Percentiles rank a stretch among this genome's conserved stretches.
These are phyloP conservation scores for Macaria liturata DNA, from an alignment of 2,888 invertebrate genomes.

Conservation along the genomic window DNA sequence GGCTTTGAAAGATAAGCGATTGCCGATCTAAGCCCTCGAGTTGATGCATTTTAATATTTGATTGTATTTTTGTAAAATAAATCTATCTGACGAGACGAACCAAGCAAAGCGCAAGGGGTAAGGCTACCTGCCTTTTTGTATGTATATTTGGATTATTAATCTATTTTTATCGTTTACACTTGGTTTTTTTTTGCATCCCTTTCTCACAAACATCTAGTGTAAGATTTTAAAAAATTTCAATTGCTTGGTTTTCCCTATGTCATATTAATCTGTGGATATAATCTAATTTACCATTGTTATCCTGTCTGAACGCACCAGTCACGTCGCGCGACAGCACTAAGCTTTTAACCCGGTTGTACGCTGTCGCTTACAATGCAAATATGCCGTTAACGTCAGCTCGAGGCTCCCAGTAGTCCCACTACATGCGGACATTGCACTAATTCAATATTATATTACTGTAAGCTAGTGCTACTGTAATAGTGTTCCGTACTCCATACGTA, in stretches of 20 bases:
- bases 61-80: too few species aligned
- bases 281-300: constrained; percentile 34
- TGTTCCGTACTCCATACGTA: constrained; percentile 23
- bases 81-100: too few species aligned
- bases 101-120: too few species aligned
- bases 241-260: too few species aligned
- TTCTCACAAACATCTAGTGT: too few species aligned
- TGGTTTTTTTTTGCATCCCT: too few species aligned
- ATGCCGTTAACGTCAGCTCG: constrained; percentile 54
- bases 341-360: constrained; percentile 69
- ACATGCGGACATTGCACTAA: constrained; percentile 46
- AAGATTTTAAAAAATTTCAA: too few species aligned
- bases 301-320: constrained; percentile 34
- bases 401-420: constrained; percentile 41
- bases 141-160: too few species aligned
- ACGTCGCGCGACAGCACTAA: constrained; percentile 55
- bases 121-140: too few species aligned
- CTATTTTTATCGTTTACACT: too few species aligned
- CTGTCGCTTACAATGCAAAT: constrained; percentile 54
- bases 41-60: neutral
- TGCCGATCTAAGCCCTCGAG: constrained; percentile 18
- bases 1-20: constrained; percentile 30
- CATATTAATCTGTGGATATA: constrained; percentile 16
- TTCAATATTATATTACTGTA: constrained; percentile 19
- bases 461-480: constrained; percentile 1